Conservation (phyloP, 2,113 vertebrate genomes). For the Ochotona curzoniae region DNA sequence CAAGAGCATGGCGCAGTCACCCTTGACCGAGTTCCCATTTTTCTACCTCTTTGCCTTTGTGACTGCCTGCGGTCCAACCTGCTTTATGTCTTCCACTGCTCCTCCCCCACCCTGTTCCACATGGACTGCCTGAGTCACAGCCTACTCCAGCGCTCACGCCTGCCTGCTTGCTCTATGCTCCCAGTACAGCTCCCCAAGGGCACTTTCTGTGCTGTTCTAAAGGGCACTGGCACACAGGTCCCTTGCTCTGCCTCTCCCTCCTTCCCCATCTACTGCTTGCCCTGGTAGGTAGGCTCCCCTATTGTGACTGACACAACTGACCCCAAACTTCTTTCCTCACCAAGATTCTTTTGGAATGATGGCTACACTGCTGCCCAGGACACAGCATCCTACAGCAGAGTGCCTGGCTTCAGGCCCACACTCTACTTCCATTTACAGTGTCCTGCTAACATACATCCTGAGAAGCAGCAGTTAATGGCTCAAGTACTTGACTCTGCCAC, state of each 20-base stretch:
- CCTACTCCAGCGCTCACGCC: neutral
- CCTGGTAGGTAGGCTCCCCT: too few relatives aligned
- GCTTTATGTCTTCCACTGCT: too few relatives aligned
- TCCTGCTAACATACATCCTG: too few relatives aligned
- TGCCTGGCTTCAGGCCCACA: too few relatives aligned
- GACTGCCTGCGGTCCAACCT: neutral
- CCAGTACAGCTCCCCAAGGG: neutral
- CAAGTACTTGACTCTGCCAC: too few relatives aligned
- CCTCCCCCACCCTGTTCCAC: neutral
- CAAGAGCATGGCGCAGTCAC: neutral
- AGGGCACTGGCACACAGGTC: neutral
- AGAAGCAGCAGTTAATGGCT: too few relatives aligned
- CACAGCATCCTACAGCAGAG: too few relatives aligned
- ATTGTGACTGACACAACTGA: neutral
- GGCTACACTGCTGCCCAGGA: too few relatives aligned
- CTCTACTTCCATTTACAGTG: too few relatives aligned
- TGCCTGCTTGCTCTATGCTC: too few relatives aligned
- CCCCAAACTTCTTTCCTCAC: neutral
- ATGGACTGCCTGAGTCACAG: neutral
- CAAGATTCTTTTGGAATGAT: neutral
- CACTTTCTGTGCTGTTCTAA: too few relatives aligned
- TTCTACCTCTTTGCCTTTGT: neutral
- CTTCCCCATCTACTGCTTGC: neutral
- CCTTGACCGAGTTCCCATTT: neutral
- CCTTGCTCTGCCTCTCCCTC: neutral